Percentiles rank a stretch among this genome's conserved stretches.
Evolutionary conservation across 1,140 invertebrate genomes (phyloP).

Genomic region (Venturia canescens): DNA sequence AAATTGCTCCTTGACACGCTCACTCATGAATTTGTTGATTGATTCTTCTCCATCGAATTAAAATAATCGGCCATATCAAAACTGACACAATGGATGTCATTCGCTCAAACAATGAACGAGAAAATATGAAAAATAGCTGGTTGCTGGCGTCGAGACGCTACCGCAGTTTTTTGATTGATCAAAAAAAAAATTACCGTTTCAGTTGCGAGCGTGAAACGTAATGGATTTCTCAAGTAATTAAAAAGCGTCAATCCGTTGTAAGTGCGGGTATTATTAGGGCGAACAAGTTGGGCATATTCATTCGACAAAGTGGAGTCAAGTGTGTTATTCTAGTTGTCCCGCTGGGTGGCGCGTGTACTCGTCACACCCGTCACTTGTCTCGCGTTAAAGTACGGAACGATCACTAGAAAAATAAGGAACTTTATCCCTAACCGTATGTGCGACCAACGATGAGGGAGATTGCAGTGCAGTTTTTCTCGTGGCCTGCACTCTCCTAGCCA

Average conservation of each 20-base stretch:
- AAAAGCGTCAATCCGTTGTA: not conserved
- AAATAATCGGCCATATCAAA: too few relatives aligned
- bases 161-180: too few relatives aligned
- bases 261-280: not conserved
- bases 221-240: not conserved
- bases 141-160: too few relatives aligned
- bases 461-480: slow-evolving; percentile 1
- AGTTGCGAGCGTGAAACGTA: not conserved
- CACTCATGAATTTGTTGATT: too few relatives aligned
- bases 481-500: not conserved
- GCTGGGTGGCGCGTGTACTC: slow-evolving; percentile 40
- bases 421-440: too few relatives aligned
- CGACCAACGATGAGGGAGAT: not conserved
- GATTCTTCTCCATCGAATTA: too few relatives aligned
- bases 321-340: slow-evolving; percentile 62
- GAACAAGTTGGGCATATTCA: slow-evolving; percentile 22
- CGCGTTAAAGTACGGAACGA: slow-evolving; percentile 20
- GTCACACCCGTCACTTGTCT: not conserved
- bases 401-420: slow-evolving; percentile 8
- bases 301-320: slow-evolving; percentile 69
- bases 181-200: too few relatives aligned
- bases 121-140: too few relatives aligned
- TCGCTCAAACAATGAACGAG: too few relatives aligned
- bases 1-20: too few relatives aligned
- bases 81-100: too few relatives aligned